Conservation (phyloP, 2,797 vertebrate genomes). For the Clarias platycephalus region DNA sequence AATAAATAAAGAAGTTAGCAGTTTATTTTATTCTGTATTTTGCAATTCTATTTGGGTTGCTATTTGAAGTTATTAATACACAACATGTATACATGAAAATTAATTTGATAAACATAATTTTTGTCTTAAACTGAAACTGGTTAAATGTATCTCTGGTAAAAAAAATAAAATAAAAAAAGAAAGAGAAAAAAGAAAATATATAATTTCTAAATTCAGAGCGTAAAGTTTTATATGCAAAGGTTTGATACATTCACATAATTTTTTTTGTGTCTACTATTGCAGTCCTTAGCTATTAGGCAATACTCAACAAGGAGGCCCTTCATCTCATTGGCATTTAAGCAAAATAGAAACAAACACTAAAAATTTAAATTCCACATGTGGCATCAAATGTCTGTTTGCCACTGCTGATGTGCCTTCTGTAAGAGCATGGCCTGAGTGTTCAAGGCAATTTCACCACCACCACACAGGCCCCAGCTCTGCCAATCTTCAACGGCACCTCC, state of each 20-base stretch:
- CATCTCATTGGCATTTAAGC: constrained; percentile 12
- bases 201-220: neutral
- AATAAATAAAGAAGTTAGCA: constrained; percentile 57
- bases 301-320: constrained; percentile 16
- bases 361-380: constrained; percentile 32
- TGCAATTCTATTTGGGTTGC: constrained; percentile 50
- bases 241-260: constrained; percentile 30
- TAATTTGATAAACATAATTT: neutral
- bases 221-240: constrained; percentile 23
- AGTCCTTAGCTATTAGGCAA: constrained; percentile 22
- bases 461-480: constrained; percentile 91
- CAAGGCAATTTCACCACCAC: constrained; percentile 92
- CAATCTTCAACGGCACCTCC: constrained; percentile 94
- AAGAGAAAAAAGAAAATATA: neutral
- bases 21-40: constrained; percentile 53
- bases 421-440: constrained; percentile 60
- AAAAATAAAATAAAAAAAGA: neutral
- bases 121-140: constrained; percentile 10
- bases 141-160: neutral
- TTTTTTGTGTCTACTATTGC: constrained; percentile 13
- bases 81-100: constrained; percentile 4
- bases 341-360: constrained; percentile 28
- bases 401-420: constrained; percentile 57
- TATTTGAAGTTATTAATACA: constrained; percentile 56
- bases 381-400: constrained; percentile 52